Conservation (phyloP, 2,113 vertebrate species). For the Anarrhichthys ocellatus region DNA sequence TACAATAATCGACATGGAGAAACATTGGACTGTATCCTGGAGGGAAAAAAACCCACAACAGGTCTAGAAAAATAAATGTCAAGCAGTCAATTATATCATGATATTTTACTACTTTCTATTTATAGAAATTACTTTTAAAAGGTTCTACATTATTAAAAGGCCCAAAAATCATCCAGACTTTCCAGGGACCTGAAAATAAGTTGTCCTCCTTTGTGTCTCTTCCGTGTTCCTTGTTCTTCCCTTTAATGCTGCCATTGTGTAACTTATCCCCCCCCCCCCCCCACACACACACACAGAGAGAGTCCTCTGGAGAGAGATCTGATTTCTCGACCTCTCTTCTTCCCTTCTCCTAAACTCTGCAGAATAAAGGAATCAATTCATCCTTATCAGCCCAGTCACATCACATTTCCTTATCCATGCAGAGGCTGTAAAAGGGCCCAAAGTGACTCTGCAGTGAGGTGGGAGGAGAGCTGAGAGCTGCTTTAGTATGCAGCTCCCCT, state of each 20-base stretch:
- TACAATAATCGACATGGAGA: neutral
- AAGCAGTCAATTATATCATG: neutral
- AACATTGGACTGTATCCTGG: neutral
- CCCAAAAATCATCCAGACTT: neutral
- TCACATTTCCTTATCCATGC: conserved; percentile 61
- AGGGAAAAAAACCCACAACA: neutral
- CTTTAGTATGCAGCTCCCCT: conserved; percentile 20
- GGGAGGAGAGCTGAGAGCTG: conserved; percentile 28
- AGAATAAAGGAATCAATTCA: conserved; percentile 55
- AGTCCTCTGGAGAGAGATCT: conserved; percentile 47
- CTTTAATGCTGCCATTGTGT: neutral
- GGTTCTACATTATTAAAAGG: neutral
- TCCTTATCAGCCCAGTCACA: conserved; percentile 67
- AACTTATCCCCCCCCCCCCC: neutral
- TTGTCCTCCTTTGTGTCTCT: neutral
- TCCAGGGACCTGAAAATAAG: neutral
- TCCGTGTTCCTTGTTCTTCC: neutral
- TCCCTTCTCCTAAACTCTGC: conserved; percentile 43
- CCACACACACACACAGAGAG: neutral
- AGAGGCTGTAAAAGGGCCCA: conserved; percentile 28
- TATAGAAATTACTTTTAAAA: neutral
- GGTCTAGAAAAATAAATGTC: neutral
- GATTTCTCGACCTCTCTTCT: conserved; percentile 48
- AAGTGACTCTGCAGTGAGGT: conserved; percentile 16
- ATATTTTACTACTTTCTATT: neutral